Evolutionary conservation across 2,888 invertebrate genomes (phyloP), one percentile per base, ranked within the genome.

Genomic region (Orchesellides sinensis): DNA sequence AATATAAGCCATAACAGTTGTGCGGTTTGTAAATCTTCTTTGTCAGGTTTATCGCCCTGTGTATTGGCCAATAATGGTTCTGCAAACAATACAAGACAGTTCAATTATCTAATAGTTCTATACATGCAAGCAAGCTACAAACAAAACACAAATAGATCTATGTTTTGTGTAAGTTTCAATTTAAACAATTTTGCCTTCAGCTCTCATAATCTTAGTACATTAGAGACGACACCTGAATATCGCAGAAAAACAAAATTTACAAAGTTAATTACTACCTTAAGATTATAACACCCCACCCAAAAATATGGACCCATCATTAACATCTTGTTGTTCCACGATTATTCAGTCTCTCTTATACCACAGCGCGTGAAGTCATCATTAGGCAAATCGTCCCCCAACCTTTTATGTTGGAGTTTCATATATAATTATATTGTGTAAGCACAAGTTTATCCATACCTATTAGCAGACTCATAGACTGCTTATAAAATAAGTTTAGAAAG

Each of bases 401-500:
- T n/a, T n/a, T n/a, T n/a, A n/a, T n/a, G n/a, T n/a, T n/a, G n/a
- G n/a, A n/a, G n/a, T n/a, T n/a, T n/a, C n/a, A n/a, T n/a, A n/a
- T n/a, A n/a, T n/a, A n/a, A n/a, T n/a, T n/a, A n/a, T n/a, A n/a
- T n/a, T n/a, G n/a, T n/a, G n/a, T n/a, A n/a, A n/a, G n/a, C n/a
- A 63, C 14, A 27, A 40, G n/a, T 35, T n/a, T 10, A n/a, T 47
- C 14, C 92, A 91, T 91, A 95, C 96, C 95, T 91, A 98, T 96
- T 89, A 99, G 92, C 73, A 96, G 96, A 90, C 97, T 96, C 92
- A 99, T 96, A 92, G 98, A 98, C 91, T 98, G 96, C 91, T 98
- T 98, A 92, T 99, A 99, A 92, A 99, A 99, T 91, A 98, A 98
- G 91, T 96, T 96, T 75, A 99, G 93, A 91, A 99, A 99, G 91